Base-by-base conservation (phyloP, 1,140 invertebrate genomes). In the Pseudachorutes palmiensis region DNA sequence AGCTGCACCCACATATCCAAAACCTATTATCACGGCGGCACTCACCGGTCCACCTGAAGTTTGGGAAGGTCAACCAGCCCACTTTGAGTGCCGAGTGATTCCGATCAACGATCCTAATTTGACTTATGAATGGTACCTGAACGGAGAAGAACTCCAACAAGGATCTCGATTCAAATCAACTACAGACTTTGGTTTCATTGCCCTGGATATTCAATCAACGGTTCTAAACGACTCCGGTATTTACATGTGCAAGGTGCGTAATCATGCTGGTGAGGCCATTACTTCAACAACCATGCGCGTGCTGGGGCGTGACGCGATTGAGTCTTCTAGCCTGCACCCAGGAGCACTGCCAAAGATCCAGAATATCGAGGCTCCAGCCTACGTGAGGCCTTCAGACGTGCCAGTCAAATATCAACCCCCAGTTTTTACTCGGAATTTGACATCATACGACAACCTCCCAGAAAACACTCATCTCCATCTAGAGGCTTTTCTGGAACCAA, bases 71-170 rank as follows among this genome's bases (percentile, higher is more conserved):
- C 90, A 97, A 78, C 86, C 91, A 70, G 94, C 94, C 68, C 94
- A 93, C 80, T 98, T 97, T 78, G 94, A 98, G 80, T 94, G 92
- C 69, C 84, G 92, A 55, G 91, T 98, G n/a, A 88, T 96, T 29
- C 94, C 94, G 41, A 90, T 95, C 67, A 94, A 94, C 5, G 96
- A 97, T 80, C 83, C 92, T 14, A 90, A 86, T 73, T 80, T 97
- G 51, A 83, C 86, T 75, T 94, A 94, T 72, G 91, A 96, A 79
- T 97, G 94, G 94, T 95, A 88, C 75, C 87, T 94, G 57, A 97
- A 97, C 77, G 94, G 93, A 70, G 84, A 93, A 22, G 89, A 92
- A 82, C 81, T 94, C 64, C 88, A 94, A 83, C 87, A 91, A 85
- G 90, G 89, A 86, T 91, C 92, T 64, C 83, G 92, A 65, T 89